Evolutionary conservation across 2,113 vertebrate genomes (phyloP), one percentile per base, ranked within the genome.

Genomic region (Lagopus muta): DNA sequence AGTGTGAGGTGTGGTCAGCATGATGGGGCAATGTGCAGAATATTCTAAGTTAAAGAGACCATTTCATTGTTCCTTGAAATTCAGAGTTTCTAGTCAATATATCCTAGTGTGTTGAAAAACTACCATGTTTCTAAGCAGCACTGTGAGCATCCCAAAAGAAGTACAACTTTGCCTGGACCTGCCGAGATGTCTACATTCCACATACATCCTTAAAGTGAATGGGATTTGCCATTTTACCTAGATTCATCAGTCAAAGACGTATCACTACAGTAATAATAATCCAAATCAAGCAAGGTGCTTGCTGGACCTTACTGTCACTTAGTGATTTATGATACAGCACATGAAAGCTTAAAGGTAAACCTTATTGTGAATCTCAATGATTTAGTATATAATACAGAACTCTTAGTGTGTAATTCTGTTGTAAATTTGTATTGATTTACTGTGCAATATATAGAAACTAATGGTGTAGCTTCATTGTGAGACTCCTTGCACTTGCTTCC

Each of bases 341-440:
- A 47, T 14, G 40, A 89, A 52, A 57, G 61, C 67, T 94, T 93
- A 95, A 95, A 96, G 67, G 48, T 82, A 90, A 94, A 87, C 64
- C 50, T 74, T 84, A 55, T 28, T 25, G 66, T 85, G 85, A 97
- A 92, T 96, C 58, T 92, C 82, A 60, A 57, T 95, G 90, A 97
- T 90, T 95, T 93, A 87, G 28, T 28, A 6, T 66, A 43, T 80
- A 86, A 79, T 57, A 61, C 84, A 84, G 70, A 84, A 91, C n/a
- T 22, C 42, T 86, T 79, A 89, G 57, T 45, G 50, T 69, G 58
- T 94, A 96, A 96, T 91, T 95, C 93, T 76, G 11, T 43, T 94
- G 62, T 96, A 96, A 96, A 96, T 92, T 69, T 65, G 40, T 95
- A 96, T 95, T 93, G 95, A 97, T 97, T 96, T 94, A 52, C 77